These are phyloP conservation scores for Thermophis baileyi DNA, from an alignment of 2,113 vertebrate species.

Conservation along the genomic window DNA sequence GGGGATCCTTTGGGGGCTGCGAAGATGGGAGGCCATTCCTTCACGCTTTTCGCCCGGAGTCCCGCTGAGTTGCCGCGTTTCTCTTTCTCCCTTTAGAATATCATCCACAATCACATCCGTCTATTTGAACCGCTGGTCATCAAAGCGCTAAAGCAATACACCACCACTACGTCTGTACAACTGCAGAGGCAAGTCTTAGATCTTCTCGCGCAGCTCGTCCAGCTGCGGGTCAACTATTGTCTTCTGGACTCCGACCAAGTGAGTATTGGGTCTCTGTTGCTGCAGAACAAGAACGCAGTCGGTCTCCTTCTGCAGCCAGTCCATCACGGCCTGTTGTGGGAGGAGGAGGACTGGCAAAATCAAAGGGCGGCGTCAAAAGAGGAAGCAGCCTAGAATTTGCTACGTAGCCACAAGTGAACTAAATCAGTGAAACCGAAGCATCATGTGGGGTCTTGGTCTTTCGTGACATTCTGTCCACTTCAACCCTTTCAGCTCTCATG, in stretches of 20 bases:
- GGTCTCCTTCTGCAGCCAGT: background rate
- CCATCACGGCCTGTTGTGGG: background rate
- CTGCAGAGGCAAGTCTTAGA: constrained; percentile 94
- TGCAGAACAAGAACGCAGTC: background rate
- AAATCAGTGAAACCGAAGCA: no score
- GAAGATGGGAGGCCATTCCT: background rate
- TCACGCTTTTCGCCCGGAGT: constrained; percentile 32
- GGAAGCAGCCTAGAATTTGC: no score
- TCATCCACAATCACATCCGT: constrained; percentile 95
- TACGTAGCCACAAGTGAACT: no score
- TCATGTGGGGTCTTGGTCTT: no score
- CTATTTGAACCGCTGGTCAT: constrained; percentile 97
- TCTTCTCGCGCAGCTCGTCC: constrained; percentile 92
- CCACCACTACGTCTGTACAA: constrained; percentile 93
- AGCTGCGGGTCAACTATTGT: constrained; percentile 96
- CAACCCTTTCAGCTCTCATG: no score
- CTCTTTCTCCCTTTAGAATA: constrained; percentile 75
- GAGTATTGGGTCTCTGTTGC: background rate
- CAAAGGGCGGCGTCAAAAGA: no score
- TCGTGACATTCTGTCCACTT: no score
- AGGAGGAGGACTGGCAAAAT: no score
- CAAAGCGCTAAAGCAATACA: constrained; percentile 97
- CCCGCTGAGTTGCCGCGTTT: constrained; percentile 33
- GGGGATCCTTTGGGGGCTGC: no score
- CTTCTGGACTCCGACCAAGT: constrained; percentile 96